Percentiles rank a stretch among this genome's conserved stretches.
Evolutionary conservation across 2,113 vertebrate genomes (phyloP).

Genomic region (Rhinopomastus cyanomelas): DNA sequence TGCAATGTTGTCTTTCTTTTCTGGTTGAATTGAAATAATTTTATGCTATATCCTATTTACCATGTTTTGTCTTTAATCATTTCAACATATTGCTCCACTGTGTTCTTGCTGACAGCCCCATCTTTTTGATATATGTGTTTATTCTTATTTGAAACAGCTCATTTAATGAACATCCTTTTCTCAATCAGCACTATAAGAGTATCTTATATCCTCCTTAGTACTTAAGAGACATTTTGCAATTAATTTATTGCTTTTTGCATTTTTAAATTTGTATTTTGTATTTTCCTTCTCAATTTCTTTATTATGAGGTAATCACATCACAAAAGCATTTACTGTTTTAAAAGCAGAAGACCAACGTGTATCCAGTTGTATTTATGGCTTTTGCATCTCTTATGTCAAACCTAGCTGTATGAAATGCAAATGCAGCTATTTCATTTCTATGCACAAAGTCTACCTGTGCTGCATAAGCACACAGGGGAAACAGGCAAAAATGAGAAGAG

Average conservation of each 20-base stretch:
- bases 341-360: not conserved
- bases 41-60: not conserved
- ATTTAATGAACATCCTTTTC: not conserved
- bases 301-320: not conserved
- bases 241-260: not conserved
- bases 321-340: not conserved
- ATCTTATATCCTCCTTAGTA: not conserved
- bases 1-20: not conserved
- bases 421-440: not conserved
- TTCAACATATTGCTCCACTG: not conserved
- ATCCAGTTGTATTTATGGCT: not conserved
- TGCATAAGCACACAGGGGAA: not conserved
- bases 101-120: not conserved
- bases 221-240: not conserved
- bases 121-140: not conserved
- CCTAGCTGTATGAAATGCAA: not conserved
- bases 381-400: slow-evolving; percentile 14
- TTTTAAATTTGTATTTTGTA: not conserved
- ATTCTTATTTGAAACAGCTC: not conserved
- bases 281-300: not conserved
- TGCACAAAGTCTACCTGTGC: not conserved
- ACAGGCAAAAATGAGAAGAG: slow-evolving; percentile 3
- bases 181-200: not conserved
- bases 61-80: not conserved
- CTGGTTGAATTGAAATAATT: not conserved